These are phyloP conservation scores for Chauna torquata DNA, from an alignment of 2,113 vertebrate species.

Conservation along the genomic window DNA sequence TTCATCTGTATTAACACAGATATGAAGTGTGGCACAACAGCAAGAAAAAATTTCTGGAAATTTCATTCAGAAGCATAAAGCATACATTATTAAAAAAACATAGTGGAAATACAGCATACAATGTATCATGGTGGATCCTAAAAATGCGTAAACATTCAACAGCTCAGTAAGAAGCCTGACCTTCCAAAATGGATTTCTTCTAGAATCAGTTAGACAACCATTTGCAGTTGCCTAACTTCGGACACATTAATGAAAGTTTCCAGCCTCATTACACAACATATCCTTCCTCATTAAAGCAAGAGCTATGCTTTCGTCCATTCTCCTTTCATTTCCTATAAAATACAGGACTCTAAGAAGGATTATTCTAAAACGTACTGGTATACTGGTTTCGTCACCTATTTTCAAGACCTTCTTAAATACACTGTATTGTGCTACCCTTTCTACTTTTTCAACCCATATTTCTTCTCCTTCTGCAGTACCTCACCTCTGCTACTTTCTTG, in stretches of 20 bases:
- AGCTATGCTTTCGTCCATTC: neutral
- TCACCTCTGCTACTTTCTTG: conserved; percentile 16
- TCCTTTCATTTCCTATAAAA: neutral
- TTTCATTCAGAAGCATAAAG: neutral
- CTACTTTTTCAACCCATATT: neutral
- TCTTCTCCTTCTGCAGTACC: neutral
- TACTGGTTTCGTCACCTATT: neutral
- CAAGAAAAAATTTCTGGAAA: neutral
- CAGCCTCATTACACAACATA: neutral
- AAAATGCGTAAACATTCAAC: neutral
- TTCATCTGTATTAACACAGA: neutral
- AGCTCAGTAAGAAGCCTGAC: neutral
- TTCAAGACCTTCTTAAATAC: neutral
- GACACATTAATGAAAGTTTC: neutral
- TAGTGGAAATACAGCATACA: neutral
- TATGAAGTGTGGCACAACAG: neutral
- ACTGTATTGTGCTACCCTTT: neutral
- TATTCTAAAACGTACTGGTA: neutral
- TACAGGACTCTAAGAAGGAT: neutral
- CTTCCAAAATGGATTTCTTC: neutral
- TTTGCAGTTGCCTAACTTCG: neutral
- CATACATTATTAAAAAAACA: accelerated
- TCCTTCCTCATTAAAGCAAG: neutral
- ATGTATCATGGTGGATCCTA: neutral
- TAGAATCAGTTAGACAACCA: neutral